These are phyloP conservation scores for Macrotis lagotis DNA, from an alignment of 2,113 vertebrate species.

Conservation along the genomic window DNA sequence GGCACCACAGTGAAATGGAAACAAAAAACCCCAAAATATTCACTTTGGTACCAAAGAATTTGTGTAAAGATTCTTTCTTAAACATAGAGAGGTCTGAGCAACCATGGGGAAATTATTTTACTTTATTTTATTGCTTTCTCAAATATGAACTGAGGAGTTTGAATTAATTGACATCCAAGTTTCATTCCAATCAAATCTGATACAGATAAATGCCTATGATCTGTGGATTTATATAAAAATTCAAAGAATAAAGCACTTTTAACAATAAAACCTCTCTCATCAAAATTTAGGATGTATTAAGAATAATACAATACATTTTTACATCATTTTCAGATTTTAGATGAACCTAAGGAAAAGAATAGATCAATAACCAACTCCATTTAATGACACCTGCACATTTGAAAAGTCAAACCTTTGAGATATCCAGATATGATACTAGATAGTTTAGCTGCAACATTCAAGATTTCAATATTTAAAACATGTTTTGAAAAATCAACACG, in stretches of 20 bases:
- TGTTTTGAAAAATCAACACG: not conserved
- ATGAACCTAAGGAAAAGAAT: constrained; percentile 24
- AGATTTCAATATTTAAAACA: constrained; percentile 51
- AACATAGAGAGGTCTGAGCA: not conserved
- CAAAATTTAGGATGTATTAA: not conserved
- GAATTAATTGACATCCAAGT: not conserved
- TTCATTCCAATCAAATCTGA: constrained; percentile 12
- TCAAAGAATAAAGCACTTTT: not conserved
- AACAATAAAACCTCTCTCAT: not conserved
- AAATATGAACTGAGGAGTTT: not conserved
- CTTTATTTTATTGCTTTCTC: not conserved
- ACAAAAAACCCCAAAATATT: not conserved
- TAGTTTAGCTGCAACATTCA: not conserved
- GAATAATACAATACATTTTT: constrained; percentile 29
- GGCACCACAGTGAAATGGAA: not conserved
- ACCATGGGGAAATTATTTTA: not conserved
- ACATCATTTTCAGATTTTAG: not conserved
- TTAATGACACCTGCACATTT: not conserved
- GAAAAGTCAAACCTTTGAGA: constrained; percentile 50
- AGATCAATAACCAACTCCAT: constrained; percentile 4
- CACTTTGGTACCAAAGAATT: not conserved
- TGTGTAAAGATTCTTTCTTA: not conserved
- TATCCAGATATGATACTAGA: not conserved
- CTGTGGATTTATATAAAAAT: not conserved
- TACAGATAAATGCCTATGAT: not conserved